Evolutionary conservation across 2,888 invertebrate species (phyloP), one percentile per base, ranked within the genome.

Genomic region (Amblyjoppa proteus): DNA sequence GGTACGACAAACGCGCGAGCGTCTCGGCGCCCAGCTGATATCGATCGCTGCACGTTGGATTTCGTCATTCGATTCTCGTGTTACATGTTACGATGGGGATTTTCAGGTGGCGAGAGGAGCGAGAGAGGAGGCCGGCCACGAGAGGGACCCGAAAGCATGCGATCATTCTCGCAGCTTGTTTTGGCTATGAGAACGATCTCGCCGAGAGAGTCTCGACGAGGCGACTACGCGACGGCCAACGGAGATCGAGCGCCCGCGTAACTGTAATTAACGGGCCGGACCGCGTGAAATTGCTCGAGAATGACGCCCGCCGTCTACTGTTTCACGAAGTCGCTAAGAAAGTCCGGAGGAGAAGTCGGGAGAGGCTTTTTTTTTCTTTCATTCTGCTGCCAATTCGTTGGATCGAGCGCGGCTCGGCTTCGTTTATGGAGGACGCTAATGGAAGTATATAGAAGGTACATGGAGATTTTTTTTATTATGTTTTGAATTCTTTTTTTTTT

Each of bases 231-330:
- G 34, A 13, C 11, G 20, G 20, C 41, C 68, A 7, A 7, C 9
- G 5, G 68, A 25, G 38, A 41, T n/a, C 38, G 41, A 9, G 5
- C 68, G 31, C 7, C n/a, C 64, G 58, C 51, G 77, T 76, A 76
- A 81, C 56, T 64, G 87, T 89, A 89, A 89, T 89, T 89, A 89
- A 89, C 89, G 84, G 84, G 75, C 84, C 76, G 87, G 87, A 81
- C 81, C 83, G 88, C 88, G 88, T 89, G 89, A 89, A 89, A 89
- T 89, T 88, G 86, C 83, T 71, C 78, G 84, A 83, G 83, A 87
- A 84, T 89, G 87, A 69, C 78, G 86, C 34, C 84, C 76, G 70
- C 70, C 74, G 86, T 85, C 74, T 86, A 86, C 74, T 74, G 83
- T 83, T 83, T 78, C 83, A 81, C 28, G 79, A 68, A 78, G 74